Conservation (phyloP, 1,140 invertebrate species). For the Micrasema minimum region DNA sequence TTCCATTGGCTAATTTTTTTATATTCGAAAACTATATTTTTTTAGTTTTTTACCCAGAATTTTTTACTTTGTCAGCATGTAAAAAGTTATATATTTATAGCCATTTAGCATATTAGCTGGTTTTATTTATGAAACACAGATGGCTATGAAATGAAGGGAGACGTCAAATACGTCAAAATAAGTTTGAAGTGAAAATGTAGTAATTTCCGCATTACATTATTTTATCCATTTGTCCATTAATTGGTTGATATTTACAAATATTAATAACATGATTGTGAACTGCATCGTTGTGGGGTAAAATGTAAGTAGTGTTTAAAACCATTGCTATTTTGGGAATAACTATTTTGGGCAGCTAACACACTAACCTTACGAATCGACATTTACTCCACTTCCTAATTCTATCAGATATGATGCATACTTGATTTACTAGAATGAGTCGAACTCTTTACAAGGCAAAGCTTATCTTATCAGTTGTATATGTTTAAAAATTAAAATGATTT, state of each 20-base stretch:
- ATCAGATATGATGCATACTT: constrained; percentile 34
- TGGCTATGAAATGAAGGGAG: constrained; percentile 19
- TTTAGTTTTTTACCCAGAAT: too few relatives aligned
- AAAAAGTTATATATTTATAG: not conserved
- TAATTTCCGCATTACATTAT: constrained; percentile 36
- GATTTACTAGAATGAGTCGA: constrained; percentile 15
- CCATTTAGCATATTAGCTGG: constrained; percentile 25
- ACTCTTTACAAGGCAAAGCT: not conserved
- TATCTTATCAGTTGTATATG: constrained; percentile 18
- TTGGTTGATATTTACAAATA: constrained; percentile 15
- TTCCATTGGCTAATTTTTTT: too few relatives aligned
- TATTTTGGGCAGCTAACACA: constrained; percentile 43
- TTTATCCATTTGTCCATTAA: constrained; percentile 15
- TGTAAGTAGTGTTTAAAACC: constrained; percentile 21
- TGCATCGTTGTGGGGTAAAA: constrained; percentile 4
- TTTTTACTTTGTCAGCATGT: too few relatives aligned
- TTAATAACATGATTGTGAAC: constrained; percentile 9
- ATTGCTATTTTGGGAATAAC: constrained; percentile 41
- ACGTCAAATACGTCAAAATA: constrained; percentile 45
- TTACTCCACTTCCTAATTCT: constrained; percentile 28
- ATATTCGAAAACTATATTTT: too few relatives aligned
- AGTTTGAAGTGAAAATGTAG: constrained; percentile 44
- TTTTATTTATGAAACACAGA: constrained; percentile 38
- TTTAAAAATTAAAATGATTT: not conserved
- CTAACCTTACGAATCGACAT: constrained; percentile 44